phyloP scores from a whole-genome alignment of 2,888 invertebrate genomes.

The Melanotus villosus region DNA sequence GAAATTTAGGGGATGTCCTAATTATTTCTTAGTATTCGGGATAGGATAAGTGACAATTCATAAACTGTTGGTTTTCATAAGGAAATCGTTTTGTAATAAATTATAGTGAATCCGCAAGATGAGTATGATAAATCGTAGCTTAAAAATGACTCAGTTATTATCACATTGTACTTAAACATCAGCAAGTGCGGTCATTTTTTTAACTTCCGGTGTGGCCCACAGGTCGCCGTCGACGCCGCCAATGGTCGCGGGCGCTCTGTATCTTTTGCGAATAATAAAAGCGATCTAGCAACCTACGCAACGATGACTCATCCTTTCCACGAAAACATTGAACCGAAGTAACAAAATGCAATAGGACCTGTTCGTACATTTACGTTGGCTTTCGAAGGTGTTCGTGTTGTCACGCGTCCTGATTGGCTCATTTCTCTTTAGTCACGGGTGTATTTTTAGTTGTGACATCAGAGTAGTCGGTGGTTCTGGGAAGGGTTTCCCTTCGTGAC shows the following conservation, averaged over 20 bases:
- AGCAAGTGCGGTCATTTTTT: conserved; percentile 34
- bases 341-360: conserved; percentile 14
- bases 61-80: too few relatives aligned
- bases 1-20: too few relatives aligned
- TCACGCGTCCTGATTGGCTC: conserved; percentile 38
- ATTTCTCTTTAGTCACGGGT: conserved; percentile 55
- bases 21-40: too few relatives aligned
- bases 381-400: conserved; percentile 36
- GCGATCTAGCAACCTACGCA: conserved; percentile 49
- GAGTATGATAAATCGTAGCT: background rate
- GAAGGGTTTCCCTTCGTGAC: conserved; percentile 66
- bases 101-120: too few relatives aligned
- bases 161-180: conserved; percentile 19
- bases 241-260: conserved; percentile 12
- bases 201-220: conserved; percentile 39
- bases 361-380: conserved; percentile 44
- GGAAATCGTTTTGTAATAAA: background rate
- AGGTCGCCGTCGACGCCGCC: conserved; percentile 32
- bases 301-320: conserved; percentile 56
- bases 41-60: too few relatives aligned
- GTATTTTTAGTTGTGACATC: conserved; percentile 68
- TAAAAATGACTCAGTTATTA: conserved; percentile 19
- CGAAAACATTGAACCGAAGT: conserved; percentile 44
- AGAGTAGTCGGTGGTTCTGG: conserved; percentile 66
- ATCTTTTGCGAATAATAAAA: conserved; percentile 42